Conservation (phyloP, 2,797 vertebrate genomes). For the Anguilla megastoma region DNA sequence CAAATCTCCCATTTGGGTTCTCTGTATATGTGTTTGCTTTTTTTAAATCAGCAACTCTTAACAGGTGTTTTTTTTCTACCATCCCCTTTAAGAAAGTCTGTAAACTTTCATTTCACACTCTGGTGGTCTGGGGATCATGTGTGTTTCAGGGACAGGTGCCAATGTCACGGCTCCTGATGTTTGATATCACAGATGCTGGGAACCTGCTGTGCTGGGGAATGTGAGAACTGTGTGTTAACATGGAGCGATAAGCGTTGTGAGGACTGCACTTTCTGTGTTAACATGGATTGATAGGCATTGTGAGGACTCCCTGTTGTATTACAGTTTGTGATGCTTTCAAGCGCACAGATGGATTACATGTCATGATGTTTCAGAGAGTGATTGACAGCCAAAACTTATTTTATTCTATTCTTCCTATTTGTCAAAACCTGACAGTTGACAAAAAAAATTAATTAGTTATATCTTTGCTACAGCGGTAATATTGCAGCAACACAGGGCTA, state of each 20-base stretch:
- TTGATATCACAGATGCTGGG: not conserved
- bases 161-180: not conserved
- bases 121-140: not conserved
- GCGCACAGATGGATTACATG: not conserved
- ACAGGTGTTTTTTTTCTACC: not conserved
- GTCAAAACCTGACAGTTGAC: not conserved
- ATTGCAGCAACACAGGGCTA: not conserved
- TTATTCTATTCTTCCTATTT: not conserved
- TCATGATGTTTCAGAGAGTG: not conserved
- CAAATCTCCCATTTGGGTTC: not conserved
- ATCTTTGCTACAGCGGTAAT: not conserved
- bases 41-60: conserved; percentile 11
- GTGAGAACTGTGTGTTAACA: conserved; percentile 14
- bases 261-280: not conserved
- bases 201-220: not conserved
- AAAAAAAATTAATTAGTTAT: not conserved
- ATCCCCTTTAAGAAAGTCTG: not conserved
- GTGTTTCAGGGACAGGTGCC: conserved; percentile 9
- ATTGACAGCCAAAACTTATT: conserved; percentile 3
- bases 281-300: not conserved
- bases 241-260: not conserved
- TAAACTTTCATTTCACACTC: conserved; percentile 35
- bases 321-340: not conserved
- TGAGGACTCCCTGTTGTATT: not conserved
- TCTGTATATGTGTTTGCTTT: not conserved